A percentile compares a stretch with the other conserved stretches of the same genome.
Conservation (phyloP, 2,113 vertebrate species). For the Aptenodytes forsteri region DNA sequence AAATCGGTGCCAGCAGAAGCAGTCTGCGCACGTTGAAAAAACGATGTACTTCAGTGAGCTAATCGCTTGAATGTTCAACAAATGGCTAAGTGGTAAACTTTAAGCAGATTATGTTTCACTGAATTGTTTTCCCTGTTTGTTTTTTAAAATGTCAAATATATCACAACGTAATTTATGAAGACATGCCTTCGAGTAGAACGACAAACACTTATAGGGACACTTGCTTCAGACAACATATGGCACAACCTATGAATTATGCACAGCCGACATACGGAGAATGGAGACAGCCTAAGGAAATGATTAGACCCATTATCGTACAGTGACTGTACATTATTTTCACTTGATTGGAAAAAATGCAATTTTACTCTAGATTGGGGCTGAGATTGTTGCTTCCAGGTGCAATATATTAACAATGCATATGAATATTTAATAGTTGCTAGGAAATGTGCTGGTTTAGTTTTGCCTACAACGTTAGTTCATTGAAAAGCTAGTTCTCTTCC, state of each 20-base stretch:
- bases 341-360: slow-evolving; percentile 17
- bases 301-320: not conserved
- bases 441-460: not conserved
- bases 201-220: slow-evolving; percentile 26
- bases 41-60: slow-evolving; percentile 27
- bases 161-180: slow-evolving; percentile 35
- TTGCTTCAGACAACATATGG: slow-evolving; percentile 64
- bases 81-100: slow-evolving; percentile 57
- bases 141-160: slow-evolving; percentile 29
- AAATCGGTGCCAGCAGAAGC: slow-evolving; percentile 30
- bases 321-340: slow-evolving; percentile 28
- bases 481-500: not conserved
- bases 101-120: slow-evolving; percentile 56
- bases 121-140: slow-evolving; percentile 44
- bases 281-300: slow-evolving; percentile 40
- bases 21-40: not conserved
- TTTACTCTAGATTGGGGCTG: not conserved
- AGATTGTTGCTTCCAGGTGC: slow-evolving; percentile 15
- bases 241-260: slow-evolving; percentile 70
- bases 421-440: slow-evolving; percentile 38
- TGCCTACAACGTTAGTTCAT: not conserved
- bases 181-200: slow-evolving; percentile 3
- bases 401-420: not conserved
- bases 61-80: slow-evolving; percentile 25
- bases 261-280: slow-evolving; percentile 40